Base-by-base conservation (phyloP, 2,888 invertebrate genomes). In the Mythimna vitellina region DNA sequence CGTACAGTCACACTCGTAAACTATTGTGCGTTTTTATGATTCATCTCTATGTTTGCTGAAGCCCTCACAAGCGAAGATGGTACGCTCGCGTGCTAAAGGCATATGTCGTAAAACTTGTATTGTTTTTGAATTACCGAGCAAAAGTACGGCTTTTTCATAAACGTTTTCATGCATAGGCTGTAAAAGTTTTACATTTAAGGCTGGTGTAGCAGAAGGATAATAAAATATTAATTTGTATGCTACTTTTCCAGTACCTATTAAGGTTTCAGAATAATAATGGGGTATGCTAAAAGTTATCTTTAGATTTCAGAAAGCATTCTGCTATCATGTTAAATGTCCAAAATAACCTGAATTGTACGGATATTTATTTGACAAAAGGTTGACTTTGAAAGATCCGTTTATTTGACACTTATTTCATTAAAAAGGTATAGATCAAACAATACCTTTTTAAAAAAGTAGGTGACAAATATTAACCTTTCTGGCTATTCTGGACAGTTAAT, bases 1-100 rank as follows among this genome's bases (percentile, higher is more conserved):
- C 88, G 91, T 90, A 89, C 92, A 88, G 88, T 87, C 88, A 90
- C 89, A 89, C 92, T 93, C 95, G 93, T 95, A 95, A 95, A 95
- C 91, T 95, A 95, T 94, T 92, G 94, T 92, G 91, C 92, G 92
- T 92, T 93, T 95, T 96, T 96, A 96, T 96, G 95, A 95, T 94
- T 95, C 95, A 95, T 95, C 92, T 93, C 86, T 86, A 86, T 93
- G 94, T 94, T 93, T 93, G 91, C 89, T 80, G 88, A 90, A 89
- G 87, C 91, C 92, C 93, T 93, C 88, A 81, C 73, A 74, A 79
- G 74, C 71, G 75, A 77, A 74, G 65, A 83, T 73, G 76, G 92
- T 93, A 94, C 90, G 87, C 87, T 91, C 86, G 86, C 78, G 86
- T 79, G 82, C 87, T 85, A 73, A 87, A 89, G 82, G 81, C 66